A percentile compares a stretch with the other conserved stretches of the same genome.
These are phyloP conservation scores for Meghimatium bilineatum DNA, from an alignment of 2,888 invertebrate species.

Conservation along the genomic window DNA sequence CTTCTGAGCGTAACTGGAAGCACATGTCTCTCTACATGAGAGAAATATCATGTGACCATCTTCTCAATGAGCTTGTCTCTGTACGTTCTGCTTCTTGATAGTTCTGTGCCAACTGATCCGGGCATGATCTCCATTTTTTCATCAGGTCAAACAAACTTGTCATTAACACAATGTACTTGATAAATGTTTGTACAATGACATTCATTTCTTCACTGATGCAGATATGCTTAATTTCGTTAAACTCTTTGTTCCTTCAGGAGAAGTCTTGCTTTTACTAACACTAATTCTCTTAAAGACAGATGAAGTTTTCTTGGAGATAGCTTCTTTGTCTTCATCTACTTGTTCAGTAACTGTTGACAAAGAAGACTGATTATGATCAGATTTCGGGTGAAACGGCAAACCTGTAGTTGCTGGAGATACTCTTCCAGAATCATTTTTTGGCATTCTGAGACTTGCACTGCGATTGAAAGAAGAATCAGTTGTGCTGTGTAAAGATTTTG, in stretches of 20 bases:
- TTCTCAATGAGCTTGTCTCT: no score
- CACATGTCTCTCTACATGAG: no score
- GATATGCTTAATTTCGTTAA: neutral
- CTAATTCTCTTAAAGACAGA: conserved; percentile 65
- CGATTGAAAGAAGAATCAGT: conserved; percentile 37
- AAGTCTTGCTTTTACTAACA: conserved; percentile 60
- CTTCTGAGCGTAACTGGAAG: no score
- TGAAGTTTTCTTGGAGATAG: conserved; percentile 55
- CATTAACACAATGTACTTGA: no score
- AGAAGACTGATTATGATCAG: conserved; percentile 44
- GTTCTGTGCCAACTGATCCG: no score
- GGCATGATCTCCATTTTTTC: no score
- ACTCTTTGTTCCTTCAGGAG: conserved; percentile 41
- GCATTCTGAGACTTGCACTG: conserved; percentile 40
- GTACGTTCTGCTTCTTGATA: no score
- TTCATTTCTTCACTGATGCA: conserved; percentile 52
- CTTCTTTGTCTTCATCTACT: conserved; percentile 49
- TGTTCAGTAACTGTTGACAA: conserved; percentile 57
- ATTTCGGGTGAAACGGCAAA: conserved; percentile 45
- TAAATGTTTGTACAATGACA: neutral
- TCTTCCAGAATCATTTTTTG: conserved; percentile 45
- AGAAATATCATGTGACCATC: no score
- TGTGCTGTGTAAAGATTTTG: conserved; percentile 30
- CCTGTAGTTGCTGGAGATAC: conserved; percentile 41
- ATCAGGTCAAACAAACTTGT: no score